Percentiles rank a stretch among this genome's conserved stretches.
phyloP scores from a whole-genome alignment of 2,113 vertebrate species.

The Pipa parva region DNA sequence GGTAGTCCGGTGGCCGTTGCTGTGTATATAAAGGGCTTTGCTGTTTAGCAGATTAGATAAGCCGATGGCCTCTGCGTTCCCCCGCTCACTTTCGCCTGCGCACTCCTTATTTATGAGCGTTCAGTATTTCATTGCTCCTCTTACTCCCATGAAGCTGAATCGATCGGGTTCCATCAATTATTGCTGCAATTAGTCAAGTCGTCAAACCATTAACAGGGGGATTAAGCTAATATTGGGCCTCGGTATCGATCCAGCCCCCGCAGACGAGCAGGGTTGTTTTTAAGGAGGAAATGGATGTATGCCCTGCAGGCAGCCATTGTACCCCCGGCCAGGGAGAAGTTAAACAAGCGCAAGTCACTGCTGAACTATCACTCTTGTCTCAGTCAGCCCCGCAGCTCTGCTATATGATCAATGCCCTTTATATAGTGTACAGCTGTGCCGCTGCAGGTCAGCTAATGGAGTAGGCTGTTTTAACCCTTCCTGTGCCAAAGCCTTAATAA shows the following conservation, averaged over 20 bases:
- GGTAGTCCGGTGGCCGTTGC: no score
- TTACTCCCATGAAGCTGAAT: constrained; percentile 60
- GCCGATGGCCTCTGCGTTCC: not conserved
- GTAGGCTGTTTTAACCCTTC: constrained; percentile 3
- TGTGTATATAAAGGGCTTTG: no score
- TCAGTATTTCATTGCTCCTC: constrained; percentile 76
- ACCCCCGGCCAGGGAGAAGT: constrained; percentile 13
- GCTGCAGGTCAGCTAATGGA: not conserved
- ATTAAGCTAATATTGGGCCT: constrained; percentile 62
- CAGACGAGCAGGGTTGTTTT: constrained; percentile 16
- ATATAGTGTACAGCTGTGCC: constrained; percentile 16
- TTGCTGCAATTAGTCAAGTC: constrained; percentile 84
- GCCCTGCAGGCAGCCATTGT: constrained; percentile 44
- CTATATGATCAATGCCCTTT: constrained; percentile 27
- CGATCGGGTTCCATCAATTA: constrained; percentile 88
- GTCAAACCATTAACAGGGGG: constrained; percentile 58
- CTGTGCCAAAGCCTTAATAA: not conserved
- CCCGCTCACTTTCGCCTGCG: not conserved
- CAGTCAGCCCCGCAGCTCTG: not conserved
- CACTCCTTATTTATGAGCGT: constrained; percentile 64
- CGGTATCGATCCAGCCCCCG: constrained; percentile 51
- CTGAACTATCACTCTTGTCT: constrained; percentile 23
- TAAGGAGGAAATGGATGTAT: constrained; percentile 25
- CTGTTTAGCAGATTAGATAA: no score
- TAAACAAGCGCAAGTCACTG: constrained; percentile 1